Percentiles rank a stretch among this genome's conserved stretches.
These are phyloP conservation scores for Irena cyanogastra DNA, from an alignment of 2,113 vertebrate genomes.

Conservation along the genomic window DNA sequence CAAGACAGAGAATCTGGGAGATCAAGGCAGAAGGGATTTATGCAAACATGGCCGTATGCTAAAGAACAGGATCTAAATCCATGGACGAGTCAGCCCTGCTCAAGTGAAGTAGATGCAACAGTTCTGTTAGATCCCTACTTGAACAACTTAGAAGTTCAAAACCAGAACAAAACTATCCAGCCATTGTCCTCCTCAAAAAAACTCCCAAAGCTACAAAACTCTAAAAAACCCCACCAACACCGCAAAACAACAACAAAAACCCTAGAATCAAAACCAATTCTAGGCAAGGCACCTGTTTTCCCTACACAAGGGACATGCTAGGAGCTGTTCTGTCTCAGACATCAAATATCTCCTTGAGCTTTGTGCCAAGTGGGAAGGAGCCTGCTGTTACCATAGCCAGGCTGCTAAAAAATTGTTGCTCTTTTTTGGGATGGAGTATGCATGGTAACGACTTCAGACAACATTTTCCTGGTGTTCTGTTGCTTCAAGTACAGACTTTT, in stretches of 20 bases:
- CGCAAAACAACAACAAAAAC: not conserved
- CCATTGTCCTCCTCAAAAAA: not conserved
- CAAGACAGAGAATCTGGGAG: not conserved
- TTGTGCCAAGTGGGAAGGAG: not conserved
- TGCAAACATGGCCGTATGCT: not conserved
- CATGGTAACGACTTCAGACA: not conserved
- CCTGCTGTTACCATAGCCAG: not conserved
- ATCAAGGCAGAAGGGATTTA: not conserved
- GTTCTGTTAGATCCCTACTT: not conserved
- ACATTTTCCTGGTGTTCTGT: not conserved
- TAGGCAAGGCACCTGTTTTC: not conserved
- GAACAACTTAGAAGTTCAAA: not conserved
- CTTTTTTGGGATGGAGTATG: not conserved
- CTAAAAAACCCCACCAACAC: no score
- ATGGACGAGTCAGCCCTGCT: not conserved
- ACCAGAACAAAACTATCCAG: not conserved
- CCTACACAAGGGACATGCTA: not conserved
- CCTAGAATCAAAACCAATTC: fast-evolving
- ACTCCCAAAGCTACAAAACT: not conserved
- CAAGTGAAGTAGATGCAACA: not conserved
- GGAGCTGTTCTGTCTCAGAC: not conserved
- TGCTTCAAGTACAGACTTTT: not conserved
- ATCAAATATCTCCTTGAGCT: not conserved
- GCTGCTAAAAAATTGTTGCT: not conserved
- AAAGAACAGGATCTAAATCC: not conserved